Base-by-base conservation (phyloP, 2,888 invertebrate species). In the Chloroclystis v-ata region DNA sequence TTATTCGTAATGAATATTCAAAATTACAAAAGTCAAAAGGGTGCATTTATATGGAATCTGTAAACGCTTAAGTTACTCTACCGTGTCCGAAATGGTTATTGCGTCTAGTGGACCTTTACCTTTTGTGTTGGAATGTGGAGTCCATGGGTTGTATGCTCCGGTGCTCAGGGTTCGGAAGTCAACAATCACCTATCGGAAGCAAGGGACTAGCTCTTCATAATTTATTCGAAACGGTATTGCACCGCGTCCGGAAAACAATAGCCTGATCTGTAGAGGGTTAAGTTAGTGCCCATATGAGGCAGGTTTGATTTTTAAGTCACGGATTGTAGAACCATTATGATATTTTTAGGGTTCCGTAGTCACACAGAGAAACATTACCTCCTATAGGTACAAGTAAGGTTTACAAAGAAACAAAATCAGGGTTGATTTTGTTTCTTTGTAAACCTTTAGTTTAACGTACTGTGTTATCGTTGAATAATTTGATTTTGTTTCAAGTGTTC, bases 151-250 rank as follows among this genome's bases (percentile, higher is more conserved):
- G 29, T 63, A 62, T 75, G 79, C 65, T 74, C 56, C 65, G 72
- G 53, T 71, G 72, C 58, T 42, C 60, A 52, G 47, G 48, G 63
- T 63, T 79, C 78, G 82, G 82, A 82, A 82, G 71, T 73, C 69
- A 63, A 66, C 74, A 78, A 75, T 79, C 72, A 74, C 67, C 61
- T 65, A 70, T 72, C 78, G 82, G 82, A 82, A 78, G 70, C 74
- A 58, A 65, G 65, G 63, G 60, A 35, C 35, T 20, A 55, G 56
- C 61, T 61, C 59, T 53, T 56, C 50, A 62, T 72, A 68, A 75
- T 75, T 69, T 75, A 75, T 72, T 74, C 67, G 69, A 76, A 73
- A 67, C 43, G 47, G 44, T 56, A 52, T 50, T 45, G 33, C 44
- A 49, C 40, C 14, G 42, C 40, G 37, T 47, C 43, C 47, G 30